Evolutionary conservation across 37 sponge, comb jelly and placozoan species (phyloP), one percentile per base, ranked within the genome.

Genomic region (Halisarca cf. caerulea): DNA sequence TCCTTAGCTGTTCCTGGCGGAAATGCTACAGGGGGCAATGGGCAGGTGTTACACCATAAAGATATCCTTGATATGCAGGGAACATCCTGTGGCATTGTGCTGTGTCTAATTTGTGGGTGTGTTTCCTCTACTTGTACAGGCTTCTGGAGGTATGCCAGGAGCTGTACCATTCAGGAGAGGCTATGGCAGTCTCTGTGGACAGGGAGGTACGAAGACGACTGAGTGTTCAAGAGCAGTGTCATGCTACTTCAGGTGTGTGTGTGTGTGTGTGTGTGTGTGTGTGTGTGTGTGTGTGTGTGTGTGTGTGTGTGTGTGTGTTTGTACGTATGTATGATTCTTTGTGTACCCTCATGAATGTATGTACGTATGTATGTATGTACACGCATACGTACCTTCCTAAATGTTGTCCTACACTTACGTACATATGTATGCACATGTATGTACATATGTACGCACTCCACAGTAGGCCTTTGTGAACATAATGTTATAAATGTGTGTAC

Each of bases 231-330:
- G 77, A 74, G 1, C 77, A 74, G 77, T 74, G 43, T 9, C 77
- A 74, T 21, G 77, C 42, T 3, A 74, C 45, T 17, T 74, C 77
- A 44, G 45, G 77, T 74, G 43, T 62, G 82, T 62, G 53, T 43
- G 79, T 78, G 57, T 78, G 57, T 47, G 57, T 78, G 66, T 81
- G 82, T 62, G 25, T 35, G 64, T 81, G 66, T 23, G 82, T 62
- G 42, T 60, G 62, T 41, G 64, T 8, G 40, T 35, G 40, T 60
- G 62, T 59, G 42, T 14, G 44, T 81, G 66, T 35, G 42, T 39
- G 82, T 81, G 66, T 62, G 64, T 61, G 66, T 38, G 64, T 61
- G 45, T 39, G 62, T 7, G 28, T 59, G 42, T 62, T 39, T 62
- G 42, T 82, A 5, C 24, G 58, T 73, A 21, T 33, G 8, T 34